Evolutionary conservation across 2,888 invertebrate genomes (phyloP).

Genomic region (Mythimna ferrago): DNA sequence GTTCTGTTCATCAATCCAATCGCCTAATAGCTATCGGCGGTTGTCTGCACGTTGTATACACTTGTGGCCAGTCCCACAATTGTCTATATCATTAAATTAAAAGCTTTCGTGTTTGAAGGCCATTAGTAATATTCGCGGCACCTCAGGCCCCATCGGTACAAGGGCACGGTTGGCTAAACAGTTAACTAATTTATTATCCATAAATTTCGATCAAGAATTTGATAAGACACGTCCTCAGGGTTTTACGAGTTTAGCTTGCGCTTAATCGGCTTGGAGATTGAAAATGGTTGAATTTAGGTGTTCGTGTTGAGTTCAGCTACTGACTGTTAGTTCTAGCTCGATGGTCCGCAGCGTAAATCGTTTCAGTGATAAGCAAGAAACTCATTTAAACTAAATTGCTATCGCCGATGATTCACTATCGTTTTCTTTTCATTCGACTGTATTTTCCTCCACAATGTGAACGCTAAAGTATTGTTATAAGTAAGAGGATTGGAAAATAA

Average conservation of each 20-base stretch:
- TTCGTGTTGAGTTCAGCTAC: constrained; percentile 51
- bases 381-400: constrained; percentile 33
- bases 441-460: constrained; percentile 24
- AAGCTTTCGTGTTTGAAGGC: constrained; percentile 83
- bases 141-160: constrained; percentile 73
- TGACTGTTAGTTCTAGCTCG: constrained; percentile 37
- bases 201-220: constrained; percentile 81
- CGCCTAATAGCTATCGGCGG: constrained; percentile 69
- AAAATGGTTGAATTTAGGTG: constrained; percentile 63
- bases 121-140: constrained; percentile 82
- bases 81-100: constrained; percentile 82
- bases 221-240: constrained; percentile 81
- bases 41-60: constrained; percentile 61
- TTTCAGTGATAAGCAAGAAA: constrained; percentile 39
- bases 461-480: too few relatives aligned
- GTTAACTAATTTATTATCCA: constrained; percentile 83
- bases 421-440: constrained; percentile 27
- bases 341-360: constrained; percentile 26
- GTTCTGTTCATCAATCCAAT: constrained; percentile 70
- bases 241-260: constrained; percentile 72
- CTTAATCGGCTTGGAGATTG: constrained; percentile 69
- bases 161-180: constrained; percentile 78
- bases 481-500: constrained; percentile 57
- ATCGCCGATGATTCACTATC: constrained; percentile 15
- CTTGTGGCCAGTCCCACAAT: constrained; percentile 65